phyloP scores from a whole-genome alignment of 2,888 invertebrate genomes.

The Blastobasis lacticolella region DNA sequence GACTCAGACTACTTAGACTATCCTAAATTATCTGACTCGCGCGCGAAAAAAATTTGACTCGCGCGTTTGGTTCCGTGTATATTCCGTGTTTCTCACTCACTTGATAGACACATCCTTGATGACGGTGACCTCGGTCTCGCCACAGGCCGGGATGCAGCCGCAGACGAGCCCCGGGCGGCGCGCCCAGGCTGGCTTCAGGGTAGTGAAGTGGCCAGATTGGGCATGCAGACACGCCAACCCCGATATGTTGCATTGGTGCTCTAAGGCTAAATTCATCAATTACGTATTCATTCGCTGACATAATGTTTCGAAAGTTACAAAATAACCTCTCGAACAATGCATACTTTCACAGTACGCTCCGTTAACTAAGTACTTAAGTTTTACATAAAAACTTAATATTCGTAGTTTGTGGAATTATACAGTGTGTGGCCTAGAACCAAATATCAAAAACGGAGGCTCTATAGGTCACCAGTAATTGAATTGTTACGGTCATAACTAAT shows the following conservation, averaged over 20 bases:
- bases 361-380: background rate
- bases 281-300: background rate
- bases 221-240: slow-evolving; percentile 79
- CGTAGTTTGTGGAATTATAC: too few relatives aligned
- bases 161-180: slow-evolving; percentile 76
- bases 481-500: too few relatives aligned
- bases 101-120: slow-evolving; percentile 67
- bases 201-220: slow-evolving; percentile 75
- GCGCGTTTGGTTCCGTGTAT: too few relatives aligned
- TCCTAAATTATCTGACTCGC: too few relatives aligned
- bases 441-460: too few relatives aligned
- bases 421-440: too few relatives aligned
- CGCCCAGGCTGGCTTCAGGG: slow-evolving; percentile 79
- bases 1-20: too few relatives aligned
- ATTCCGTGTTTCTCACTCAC: slow-evolving; percentile 25
- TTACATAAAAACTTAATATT: background rate
- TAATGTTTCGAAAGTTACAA: background rate
- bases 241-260: slow-evolving; percentile 75
- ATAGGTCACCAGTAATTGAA: too few relatives aligned
- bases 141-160: slow-evolving; percentile 81
- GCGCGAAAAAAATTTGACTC: too few relatives aligned
- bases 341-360: background rate
- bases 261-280: slow-evolving; percentile 49
- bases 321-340: background rate
- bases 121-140: slow-evolving; percentile 79